Conservation (phyloP, 2,113 vertebrate species). For the Onychostruthus taczanowskii region DNA sequence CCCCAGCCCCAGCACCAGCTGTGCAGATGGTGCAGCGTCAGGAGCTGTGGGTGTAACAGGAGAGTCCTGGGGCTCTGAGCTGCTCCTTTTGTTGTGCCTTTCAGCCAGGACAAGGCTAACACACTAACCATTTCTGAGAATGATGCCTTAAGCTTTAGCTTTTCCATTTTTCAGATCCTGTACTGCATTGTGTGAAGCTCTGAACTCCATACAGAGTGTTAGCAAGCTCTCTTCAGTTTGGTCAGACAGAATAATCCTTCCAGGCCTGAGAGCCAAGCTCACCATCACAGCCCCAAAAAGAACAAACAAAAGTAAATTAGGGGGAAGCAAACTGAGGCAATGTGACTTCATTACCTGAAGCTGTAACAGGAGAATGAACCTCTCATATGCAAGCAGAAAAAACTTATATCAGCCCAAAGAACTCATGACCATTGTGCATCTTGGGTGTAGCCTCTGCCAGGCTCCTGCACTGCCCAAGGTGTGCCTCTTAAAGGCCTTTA, state of each 20-base stretch:
- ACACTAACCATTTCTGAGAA: neutral
- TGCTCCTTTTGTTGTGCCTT: neutral
- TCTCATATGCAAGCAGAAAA: neutral
- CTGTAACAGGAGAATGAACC: neutral
- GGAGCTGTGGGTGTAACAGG: neutral
- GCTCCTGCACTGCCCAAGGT: neutral
- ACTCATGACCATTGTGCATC: accelerated
- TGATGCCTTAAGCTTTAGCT: neutral
- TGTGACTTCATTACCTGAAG: neutral
- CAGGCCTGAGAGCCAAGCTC: neutral
- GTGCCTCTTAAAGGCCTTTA: neutral
- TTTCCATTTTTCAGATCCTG: neutral
- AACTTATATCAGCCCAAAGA: neutral
- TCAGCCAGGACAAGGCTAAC: neutral
- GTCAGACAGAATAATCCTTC: neutral
- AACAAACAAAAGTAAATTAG: neutral
- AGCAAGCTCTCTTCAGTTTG: neutral
- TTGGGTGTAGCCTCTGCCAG: neutral
- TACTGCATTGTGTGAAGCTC: neutral
- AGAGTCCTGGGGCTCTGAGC: neutral
- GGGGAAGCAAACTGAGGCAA: neutral
- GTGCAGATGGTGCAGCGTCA: neutral
- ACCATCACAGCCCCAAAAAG: neutral
- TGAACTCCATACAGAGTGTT: neutral
- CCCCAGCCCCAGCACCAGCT: neutral